Percentiles rank a stretch among this genome's conserved stretches.
Conservation (phyloP, 2,113 vertebrate species). For the Amia ocellicauda region DNA sequence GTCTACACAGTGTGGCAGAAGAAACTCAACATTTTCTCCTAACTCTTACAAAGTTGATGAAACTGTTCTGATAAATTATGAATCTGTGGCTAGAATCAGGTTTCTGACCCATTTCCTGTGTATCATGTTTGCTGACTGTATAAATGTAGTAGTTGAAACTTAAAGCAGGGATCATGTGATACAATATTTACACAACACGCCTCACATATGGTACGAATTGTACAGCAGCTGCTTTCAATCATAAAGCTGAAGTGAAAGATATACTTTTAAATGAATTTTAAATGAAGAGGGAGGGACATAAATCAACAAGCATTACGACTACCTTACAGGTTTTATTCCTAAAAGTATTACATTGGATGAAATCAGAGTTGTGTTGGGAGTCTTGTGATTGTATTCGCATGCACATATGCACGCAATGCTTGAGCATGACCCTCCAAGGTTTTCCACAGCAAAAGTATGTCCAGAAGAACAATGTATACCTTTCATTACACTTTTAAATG, state of each 20-base stretch:
- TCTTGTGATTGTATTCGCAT: neutral
- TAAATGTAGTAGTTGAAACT: conserved; percentile 58
- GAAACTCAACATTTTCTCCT: conserved; percentile 24
- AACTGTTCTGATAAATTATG: conserved; percentile 39
- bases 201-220: conserved; percentile 57
- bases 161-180: conserved; percentile 52
- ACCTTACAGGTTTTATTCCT: conserved; percentile 25
- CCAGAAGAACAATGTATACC: conserved; percentile 9
- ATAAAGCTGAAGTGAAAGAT: conserved; percentile 35
- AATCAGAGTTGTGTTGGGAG: conserved; percentile 17
- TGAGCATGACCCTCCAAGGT: neutral
- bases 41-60: conserved; percentile 28
- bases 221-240: conserved; percentile 57
- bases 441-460: no score
- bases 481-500: no score
- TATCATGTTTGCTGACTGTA: conserved; percentile 53
- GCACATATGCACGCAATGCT: neutral
- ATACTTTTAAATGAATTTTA: conserved; percentile 57
- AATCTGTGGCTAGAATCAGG: conserved; percentile 37
- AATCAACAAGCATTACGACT: conserved; percentile 28
- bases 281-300: conserved; percentile 46
- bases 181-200: conserved; percentile 59
- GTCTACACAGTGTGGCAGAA: conserved; percentile 30
- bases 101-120: conserved; percentile 44
- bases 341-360: conserved; percentile 24